Base-by-base conservation (phyloP, 2,888 invertebrate genomes). In the Andrena flavipes region DNA sequence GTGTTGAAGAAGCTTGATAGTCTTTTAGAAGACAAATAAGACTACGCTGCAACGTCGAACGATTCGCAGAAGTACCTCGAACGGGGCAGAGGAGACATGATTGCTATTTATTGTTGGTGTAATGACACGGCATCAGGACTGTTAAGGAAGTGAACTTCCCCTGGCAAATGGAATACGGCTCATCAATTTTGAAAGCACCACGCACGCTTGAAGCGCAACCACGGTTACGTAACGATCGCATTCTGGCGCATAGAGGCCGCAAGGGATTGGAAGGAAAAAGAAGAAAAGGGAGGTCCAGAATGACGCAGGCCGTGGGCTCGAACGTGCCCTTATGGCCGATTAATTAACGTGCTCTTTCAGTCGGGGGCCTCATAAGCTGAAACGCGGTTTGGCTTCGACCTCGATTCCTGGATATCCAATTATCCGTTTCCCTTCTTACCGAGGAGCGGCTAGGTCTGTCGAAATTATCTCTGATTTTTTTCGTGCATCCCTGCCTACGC, bases 391-490 rank as follows among this genome's bases (percentile, higher is more conserved):
- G 63, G 65, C 62, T 78, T 84, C 84, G 84, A 84, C 84, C 84
- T 78, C 84, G 76, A 84, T 85, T 85, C 81, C 59, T 65, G 76
- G 73, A 85, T 84, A 85, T 81, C 84, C 84, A 85, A 85, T 85
- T 85, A 85, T 84, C 75, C 78, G 84, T 75, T 80, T 81, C 77
- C 70, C 81, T 81, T 84, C 77, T 72, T 71, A 65, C 51, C 67
- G 59, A 23, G 51, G 42, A 16, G 10, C 7, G 16, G 35, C 62
- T 35, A 16, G 72, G 51, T 48, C 54, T 62, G 76, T 76, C 64
- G 81, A 69, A 82, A 81, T 81, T 68, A 82, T 78, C 75, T 68
- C 56, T 74, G 73, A 73, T 67, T 82, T 65, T 69, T 51, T 23
- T 42, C 42, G 63, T 7, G 69, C 30, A 51, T 60, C 51, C 26